Base-by-base conservation (phyloP, 2,113 vertebrate genomes). In the Galemys pyrenaicus region DNA sequence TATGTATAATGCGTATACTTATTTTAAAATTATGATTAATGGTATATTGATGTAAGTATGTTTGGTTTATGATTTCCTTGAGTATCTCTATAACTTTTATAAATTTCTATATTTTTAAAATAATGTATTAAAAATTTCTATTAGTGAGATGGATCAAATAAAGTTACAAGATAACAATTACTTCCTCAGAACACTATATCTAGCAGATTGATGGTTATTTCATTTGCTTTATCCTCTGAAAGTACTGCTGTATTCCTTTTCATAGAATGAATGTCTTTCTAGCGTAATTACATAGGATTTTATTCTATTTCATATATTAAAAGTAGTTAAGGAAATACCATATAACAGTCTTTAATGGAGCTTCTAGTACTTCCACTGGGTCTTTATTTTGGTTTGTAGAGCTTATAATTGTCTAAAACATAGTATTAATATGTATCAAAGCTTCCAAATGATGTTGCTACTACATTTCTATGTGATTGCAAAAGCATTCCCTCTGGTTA, bases 351-450 rank as follows among this genome's bases (percentile, higher is more conserved):
- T 62, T 86, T 30, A 80, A 56, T 95, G 22, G 56, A 93, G 86
- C 9, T 9, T 62, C 74, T 92, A 82, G 12, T 70, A 46, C 37
- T 64, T 94, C 58, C 71, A 37, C 71, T 89, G 19, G 22, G 95
- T 89, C 86, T 97, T 97, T 92, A 81, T 85, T 91, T 56, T 95
- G 37, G 92, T 60, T 94, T 26, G 32, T 94, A 60, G 85, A 96
- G 56, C 24, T 95, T 93, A 35, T 60, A 94, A 94, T 85, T 78
- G 37, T 92, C 90, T 93, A 87, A 64, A 95, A 94, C 8, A 85
- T 6, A 71, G 41, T 86, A 94, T 94, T 95, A 92, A 94, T n/a
- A 81, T 60, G 19, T 90, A 96, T 74, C 96, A 93, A 96, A 94
- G 24, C 87, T 86, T 82, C 91, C 89, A 75, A 95, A 51, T 88